These are phyloP conservation scores for Macroteleia sp. DNA, from an alignment of 2,888 invertebrate species.

Conservation along the genomic window DNA sequence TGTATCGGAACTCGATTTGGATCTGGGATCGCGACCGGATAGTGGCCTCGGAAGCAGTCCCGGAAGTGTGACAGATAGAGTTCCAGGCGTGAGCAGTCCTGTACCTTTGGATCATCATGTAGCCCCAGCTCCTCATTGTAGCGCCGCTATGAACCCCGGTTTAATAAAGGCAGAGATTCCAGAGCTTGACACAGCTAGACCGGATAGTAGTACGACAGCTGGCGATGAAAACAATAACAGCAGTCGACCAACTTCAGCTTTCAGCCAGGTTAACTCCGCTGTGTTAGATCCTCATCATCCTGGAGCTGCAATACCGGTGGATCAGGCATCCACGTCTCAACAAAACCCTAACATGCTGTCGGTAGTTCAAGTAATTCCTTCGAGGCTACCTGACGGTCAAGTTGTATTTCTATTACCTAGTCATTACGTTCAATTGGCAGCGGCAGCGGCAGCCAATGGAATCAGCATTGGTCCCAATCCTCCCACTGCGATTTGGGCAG, in stretches of 20 bases:
- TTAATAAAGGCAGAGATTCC: constrained; percentile 72
- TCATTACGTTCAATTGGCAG: constrained; percentile 87
- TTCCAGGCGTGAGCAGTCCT: constrained; percentile 77
- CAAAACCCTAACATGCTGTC: constrained; percentile 82
- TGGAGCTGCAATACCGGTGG: constrained; percentile 68
- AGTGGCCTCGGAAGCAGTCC: constrained; percentile 82
- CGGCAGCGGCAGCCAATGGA: constrained; percentile 84
- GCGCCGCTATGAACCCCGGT: constrained; percentile 72
- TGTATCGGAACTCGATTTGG: constrained; percentile 87
- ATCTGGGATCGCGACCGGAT: constrained; percentile 84
- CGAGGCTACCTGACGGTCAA: constrained; percentile 86
- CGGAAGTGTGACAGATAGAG: constrained; percentile 80
- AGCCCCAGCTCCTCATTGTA: constrained; percentile 83
- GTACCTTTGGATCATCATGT: constrained; percentile 77
- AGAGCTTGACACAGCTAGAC: constrained; percentile 77
- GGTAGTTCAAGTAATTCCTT: constrained; percentile 85
- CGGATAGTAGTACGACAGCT: constrained; percentile 83
- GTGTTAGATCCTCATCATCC: constrained; percentile 73
- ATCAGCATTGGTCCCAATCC: constrained; percentile 83
- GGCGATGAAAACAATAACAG: constrained; percentile 85
- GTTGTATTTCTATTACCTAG: constrained; percentile 87
- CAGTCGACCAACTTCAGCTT: constrained; percentile 79
- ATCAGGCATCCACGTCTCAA: constrained; percentile 71
- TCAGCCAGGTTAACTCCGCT: constrained; percentile 74
- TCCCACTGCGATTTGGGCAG: constrained; percentile 82